Percentiles rank a stretch among this genome's conserved stretches.
Conservation (phyloP, 1,140 invertebrate genomes). For the Zaprionus capensis region DNA sequence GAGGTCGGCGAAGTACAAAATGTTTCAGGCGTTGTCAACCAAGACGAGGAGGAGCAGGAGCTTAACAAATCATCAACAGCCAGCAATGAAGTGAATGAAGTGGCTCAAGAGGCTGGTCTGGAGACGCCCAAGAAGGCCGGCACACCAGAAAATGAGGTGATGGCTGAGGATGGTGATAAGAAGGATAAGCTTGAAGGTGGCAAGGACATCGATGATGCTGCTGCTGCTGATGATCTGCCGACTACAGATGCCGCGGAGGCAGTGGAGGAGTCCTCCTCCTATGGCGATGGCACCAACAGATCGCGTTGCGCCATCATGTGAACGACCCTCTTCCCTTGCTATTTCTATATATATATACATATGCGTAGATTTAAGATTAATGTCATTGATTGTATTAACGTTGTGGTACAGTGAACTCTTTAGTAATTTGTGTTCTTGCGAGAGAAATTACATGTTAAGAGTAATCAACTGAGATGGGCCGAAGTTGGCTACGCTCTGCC, state of each 20-base stretch:
- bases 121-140: conserved; percentile 61
- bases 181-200: neutral
- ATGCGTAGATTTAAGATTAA: conserved; percentile 44
- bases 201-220: conserved; percentile 27
- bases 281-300: conserved; percentile 44
- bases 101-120: conserved; percentile 59
- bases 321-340: conserved; percentile 21
- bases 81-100: conserved; percentile 48
- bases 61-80: conserved; percentile 44
- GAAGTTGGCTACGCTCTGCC: conserved; percentile 12
- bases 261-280: conserved; percentile 6
- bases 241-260: conserved; percentile 25
- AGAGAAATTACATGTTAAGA: conserved; percentile 63
- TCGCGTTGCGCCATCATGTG: conserved; percentile 78
- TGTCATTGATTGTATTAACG: conserved; percentile 46
- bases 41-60: conserved; percentile 56
- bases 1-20: conserved; percentile 62
- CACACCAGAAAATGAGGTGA: conserved; percentile 23
- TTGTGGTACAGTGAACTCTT: conserved; percentile 38
- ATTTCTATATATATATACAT: neutral
- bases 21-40: conserved; percentile 65
- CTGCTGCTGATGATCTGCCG: conserved; percentile 13
- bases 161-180: conserved; percentile 24
- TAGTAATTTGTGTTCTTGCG: conserved; percentile 63
- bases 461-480: conserved; percentile 15